Evolutionary conservation across 2,888 invertebrate species (phyloP).

Genomic region (Epicampocera succincta): DNA sequence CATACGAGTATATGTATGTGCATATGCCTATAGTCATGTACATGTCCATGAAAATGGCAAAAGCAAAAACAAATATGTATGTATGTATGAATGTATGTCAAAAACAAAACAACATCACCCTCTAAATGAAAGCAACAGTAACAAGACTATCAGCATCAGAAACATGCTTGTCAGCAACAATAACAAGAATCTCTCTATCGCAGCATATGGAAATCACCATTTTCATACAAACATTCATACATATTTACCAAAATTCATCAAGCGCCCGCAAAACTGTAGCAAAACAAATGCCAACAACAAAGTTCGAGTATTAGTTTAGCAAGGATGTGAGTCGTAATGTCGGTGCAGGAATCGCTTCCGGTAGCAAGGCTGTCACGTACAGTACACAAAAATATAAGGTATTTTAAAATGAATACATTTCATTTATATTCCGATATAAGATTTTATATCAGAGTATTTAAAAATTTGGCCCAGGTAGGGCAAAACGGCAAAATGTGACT

Average conservation of each 20-base stretch:
- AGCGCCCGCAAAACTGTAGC: slow-evolving; percentile 3
- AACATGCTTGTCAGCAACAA: slow-evolving; percentile 32
- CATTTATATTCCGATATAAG: too few relatives aligned
- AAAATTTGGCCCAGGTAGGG: too few relatives aligned
- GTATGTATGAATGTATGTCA: too few relatives aligned
- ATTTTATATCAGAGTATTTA: too few relatives aligned
- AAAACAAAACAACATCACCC: slow-evolving; percentile 63
- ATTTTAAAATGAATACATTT: too few relatives aligned
- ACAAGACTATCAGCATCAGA: slow-evolving; percentile 13
- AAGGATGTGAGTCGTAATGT: not conserved
- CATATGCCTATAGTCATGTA: too few relatives aligned
- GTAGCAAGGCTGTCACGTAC: too few relatives aligned
- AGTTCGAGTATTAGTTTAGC: not conserved
- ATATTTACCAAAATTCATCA: not conserved
- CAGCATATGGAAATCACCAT: not conserved
- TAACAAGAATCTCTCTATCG: slow-evolving; percentile 22
- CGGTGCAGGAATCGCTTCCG: not conserved
- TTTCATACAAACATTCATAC: not conserved
- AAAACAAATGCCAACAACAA: not conserved
- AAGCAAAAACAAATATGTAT: slow-evolving; percentile 13
- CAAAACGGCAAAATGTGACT: too few relatives aligned
- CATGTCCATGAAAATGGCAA: slow-evolving; percentile 51
- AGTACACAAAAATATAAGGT: too few relatives aligned
- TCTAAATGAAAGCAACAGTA: slow-evolving; percentile 23
- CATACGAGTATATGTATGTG: not conserved